Evolutionary conservation across 2,113 vertebrate species (phyloP).

Genomic region (Etheostoma spectabile): DNA sequence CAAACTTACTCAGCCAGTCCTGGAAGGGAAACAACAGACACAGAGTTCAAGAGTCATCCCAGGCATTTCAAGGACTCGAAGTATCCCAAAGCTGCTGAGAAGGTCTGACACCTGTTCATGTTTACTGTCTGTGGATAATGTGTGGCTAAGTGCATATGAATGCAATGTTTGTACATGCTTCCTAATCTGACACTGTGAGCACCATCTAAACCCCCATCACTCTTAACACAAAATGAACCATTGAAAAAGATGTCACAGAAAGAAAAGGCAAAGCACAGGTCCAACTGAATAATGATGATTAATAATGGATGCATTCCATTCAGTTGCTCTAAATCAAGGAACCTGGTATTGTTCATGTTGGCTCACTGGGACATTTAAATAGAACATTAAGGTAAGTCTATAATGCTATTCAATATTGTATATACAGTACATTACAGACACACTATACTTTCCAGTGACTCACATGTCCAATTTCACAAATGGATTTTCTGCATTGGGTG

Average conservation of each 20-base stretch:
- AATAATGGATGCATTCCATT: neutral
- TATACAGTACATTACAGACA: too few relatives aligned
- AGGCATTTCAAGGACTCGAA: conserved; percentile 46
- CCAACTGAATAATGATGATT: neutral
- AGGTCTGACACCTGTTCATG: conserved; percentile 45
- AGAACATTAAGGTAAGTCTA: too few relatives aligned
- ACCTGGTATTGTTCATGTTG: too few relatives aligned
- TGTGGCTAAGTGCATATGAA: neutral
- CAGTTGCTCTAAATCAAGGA: neutral
- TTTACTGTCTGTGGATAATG: conserved; percentile 32
- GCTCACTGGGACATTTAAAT: too few relatives aligned
- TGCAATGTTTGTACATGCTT: neutral
- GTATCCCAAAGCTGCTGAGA: conserved; percentile 36
- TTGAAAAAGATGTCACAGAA: neutral
- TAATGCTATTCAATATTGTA: too few relatives aligned
- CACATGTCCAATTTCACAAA: neutral
- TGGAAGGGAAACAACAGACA: conserved; percentile 70
- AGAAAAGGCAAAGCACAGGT: neutral
- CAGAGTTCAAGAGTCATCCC: conserved; percentile 29
- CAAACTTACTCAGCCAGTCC: conserved; percentile 97
- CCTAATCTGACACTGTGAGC: neutral
- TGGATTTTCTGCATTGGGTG: neutral
- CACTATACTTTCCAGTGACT: too few relatives aligned
- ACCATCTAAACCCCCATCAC: neutral
- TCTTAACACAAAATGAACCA: neutral